These are phyloP conservation scores for Ciconia maguari DNA, from an alignment of 2,113 vertebrate species.

Conservation along the genomic window DNA sequence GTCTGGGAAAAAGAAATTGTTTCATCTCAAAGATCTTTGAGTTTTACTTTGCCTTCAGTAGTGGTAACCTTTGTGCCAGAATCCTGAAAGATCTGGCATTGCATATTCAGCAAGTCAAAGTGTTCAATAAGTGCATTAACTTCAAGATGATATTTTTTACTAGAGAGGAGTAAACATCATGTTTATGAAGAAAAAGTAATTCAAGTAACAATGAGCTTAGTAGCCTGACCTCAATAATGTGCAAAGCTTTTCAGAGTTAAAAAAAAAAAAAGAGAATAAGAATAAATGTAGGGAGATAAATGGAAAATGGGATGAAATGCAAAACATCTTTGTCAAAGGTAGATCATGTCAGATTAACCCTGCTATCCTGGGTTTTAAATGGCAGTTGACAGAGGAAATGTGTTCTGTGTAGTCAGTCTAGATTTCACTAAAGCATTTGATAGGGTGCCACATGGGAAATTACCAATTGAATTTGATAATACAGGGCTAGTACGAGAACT, in stretches of 20 bases:
- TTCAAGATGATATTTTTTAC: background rate
- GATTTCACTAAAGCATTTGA: slow-evolving; percentile 42
- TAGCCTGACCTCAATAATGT: background rate
- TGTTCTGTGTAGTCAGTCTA: slow-evolving; percentile 35
- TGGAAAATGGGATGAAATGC: background rate
- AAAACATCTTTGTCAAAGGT: slow-evolving; percentile 16
- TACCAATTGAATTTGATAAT: slow-evolving; percentile 42
- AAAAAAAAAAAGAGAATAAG: background rate
- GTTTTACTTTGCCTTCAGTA: background rate
- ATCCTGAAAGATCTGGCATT: background rate
- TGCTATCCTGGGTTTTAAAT: background rate
- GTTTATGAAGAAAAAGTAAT: background rate
- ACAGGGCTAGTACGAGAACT: slow-evolving; percentile 35
- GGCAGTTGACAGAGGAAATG: slow-evolving; percentile 42
- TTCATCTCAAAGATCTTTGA: background rate
- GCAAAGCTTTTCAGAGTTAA: background rate
- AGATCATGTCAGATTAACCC: background rate
- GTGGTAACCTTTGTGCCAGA: background rate
- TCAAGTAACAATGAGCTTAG: background rate
- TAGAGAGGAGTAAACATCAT: background rate
- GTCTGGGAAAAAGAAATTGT: background rate
- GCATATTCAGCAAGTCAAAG: background rate
- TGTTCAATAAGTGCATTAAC: background rate
- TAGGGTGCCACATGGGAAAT: slow-evolving; percentile 44
- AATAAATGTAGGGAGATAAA: background rate